A percentile compares a stretch with the other conserved stretches of the same genome.
phyloP scores from a whole-genome alignment of 2,113 vertebrate genomes.

The Psittacus erithacus region DNA sequence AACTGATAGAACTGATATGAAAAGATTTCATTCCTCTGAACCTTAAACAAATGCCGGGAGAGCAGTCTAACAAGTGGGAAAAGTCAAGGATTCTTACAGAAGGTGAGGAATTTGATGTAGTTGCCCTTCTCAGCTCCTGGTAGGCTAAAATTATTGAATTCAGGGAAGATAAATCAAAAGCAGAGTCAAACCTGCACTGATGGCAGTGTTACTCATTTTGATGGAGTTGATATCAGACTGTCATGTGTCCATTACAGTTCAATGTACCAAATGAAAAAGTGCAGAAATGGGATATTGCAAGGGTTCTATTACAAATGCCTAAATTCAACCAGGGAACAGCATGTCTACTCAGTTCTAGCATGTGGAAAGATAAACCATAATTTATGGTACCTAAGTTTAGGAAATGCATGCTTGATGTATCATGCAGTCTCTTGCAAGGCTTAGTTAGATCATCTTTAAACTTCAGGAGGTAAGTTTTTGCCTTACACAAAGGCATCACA shows the following conservation, averaged over 20 bases:
- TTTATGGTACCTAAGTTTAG: background rate
- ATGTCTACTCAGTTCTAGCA: background rate
- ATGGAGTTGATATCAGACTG: background rate
- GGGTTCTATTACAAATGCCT: background rate
- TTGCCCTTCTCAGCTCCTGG: background rate
- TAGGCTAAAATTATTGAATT: background rate
- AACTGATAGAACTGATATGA: background rate
- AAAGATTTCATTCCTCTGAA: background rate
- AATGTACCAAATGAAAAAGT: background rate
- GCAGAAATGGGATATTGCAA: background rate
- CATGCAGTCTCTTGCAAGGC: background rate
- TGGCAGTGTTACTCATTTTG: background rate
- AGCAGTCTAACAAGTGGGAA: background rate
- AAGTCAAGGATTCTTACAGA: background rate
- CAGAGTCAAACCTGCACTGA: background rate
- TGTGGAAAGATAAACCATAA: background rate
- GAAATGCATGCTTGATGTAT: background rate
- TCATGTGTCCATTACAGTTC: background rate
- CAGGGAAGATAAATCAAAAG: background rate
- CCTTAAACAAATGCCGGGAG: background rate
- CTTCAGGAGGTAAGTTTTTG: background rate
- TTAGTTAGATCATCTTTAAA: background rate
- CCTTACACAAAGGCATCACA: background rate
- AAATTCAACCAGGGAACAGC: background rate
- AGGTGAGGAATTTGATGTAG: background rate